Conservation (phyloP, 2,113 vertebrate genomes). For the Cairina moschata region DNA sequence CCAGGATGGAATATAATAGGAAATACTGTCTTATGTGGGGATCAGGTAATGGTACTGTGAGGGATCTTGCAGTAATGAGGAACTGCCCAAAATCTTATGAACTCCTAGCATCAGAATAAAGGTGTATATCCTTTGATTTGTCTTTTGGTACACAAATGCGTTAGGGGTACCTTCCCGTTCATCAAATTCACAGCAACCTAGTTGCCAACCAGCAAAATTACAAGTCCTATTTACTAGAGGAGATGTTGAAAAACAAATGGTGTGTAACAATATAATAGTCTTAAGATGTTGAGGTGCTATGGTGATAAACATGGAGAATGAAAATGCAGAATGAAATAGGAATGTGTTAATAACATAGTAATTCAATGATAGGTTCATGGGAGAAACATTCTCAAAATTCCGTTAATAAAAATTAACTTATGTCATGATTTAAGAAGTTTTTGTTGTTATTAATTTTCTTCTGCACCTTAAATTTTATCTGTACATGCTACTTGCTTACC, state of each 20-base stretch:
- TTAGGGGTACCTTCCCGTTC: not conserved
- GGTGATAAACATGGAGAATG: not conserved
- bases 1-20: not conserved
- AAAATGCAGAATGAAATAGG: not conserved
- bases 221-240: not conserved
- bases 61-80: not conserved
- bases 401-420: not conserved
- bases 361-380: not conserved
- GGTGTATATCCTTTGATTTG: not conserved
- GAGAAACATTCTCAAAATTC: not conserved
- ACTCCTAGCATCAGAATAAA: not conserved
- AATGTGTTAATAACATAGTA: not conserved
- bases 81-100: not conserved
- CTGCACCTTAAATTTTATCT: not conserved
- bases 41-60: not conserved
- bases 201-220: not conserved
- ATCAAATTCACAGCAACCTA: not conserved
- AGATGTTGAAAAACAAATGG: not conserved
- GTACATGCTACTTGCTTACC: not conserved
- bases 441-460: not conserved
- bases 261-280: not conserved
- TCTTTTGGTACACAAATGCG: not conserved
- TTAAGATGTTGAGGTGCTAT: not conserved
- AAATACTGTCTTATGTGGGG: not conserved
- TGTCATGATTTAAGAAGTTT: accelerated